A percentile compares a stretch with the other conserved stretches of the same genome.
These are phyloP conservation scores for Neelides folsomi DNA, from an alignment of 2,888 invertebrate genomes.

Conservation along the genomic window DNA sequence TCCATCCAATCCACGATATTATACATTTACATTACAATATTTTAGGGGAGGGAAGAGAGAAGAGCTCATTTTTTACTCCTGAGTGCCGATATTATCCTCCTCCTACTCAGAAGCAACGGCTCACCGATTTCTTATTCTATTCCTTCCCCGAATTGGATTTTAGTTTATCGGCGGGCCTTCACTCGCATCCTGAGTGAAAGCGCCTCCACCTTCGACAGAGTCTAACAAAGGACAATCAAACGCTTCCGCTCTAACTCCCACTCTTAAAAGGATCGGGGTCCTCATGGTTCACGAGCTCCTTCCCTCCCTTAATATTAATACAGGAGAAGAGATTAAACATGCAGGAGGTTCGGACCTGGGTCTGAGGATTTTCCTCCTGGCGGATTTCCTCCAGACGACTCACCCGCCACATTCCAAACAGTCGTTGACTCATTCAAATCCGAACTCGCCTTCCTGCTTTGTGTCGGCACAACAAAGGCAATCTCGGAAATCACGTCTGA, in stretches of 20 bases:
- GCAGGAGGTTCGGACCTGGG: slow-evolving; percentile 4
- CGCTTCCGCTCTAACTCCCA: slow-evolving; percentile 7
- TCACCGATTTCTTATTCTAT: neutral
- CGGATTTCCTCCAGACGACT: slow-evolving; percentile 1
- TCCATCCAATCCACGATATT: neutral
- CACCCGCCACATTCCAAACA: slow-evolving; percentile 19
- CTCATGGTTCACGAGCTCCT: neutral
- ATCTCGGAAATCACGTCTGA: slow-evolving; percentile 88
- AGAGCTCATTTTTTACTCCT: neutral
- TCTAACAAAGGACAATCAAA: neutral
- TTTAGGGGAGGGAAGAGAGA: neutral
- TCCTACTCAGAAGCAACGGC: neutral
- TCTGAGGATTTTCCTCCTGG: neutral
- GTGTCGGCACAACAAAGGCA: slow-evolving; percentile 78
- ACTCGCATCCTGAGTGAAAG: neutral
- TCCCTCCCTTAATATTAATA: neutral
- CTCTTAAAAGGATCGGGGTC: neutral
- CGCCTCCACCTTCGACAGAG: neutral
- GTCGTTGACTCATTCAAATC: slow-evolving; percentile 9
- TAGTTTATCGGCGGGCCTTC: too few species aligned
- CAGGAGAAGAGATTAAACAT: neutral
- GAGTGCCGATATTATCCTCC: neutral
- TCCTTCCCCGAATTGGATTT: neutral
- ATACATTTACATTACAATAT: neutral
- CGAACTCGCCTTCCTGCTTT: slow-evolving; percentile 8